phyloP scores from a whole-genome alignment of 1,140 invertebrate species.

The Pseudomyrmex sp. region DNA sequence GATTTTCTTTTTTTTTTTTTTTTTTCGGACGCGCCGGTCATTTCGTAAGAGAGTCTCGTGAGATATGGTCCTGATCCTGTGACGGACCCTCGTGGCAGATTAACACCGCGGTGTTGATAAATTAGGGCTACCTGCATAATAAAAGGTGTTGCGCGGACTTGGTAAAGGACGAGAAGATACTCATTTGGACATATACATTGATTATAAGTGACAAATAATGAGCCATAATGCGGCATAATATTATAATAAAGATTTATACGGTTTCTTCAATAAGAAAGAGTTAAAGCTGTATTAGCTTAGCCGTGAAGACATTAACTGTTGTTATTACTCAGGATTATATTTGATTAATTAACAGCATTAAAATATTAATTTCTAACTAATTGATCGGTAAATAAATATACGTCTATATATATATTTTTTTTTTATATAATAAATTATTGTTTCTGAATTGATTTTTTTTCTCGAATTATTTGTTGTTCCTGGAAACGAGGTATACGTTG shows the following conservation, averaged over 20 bases:
- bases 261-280: too few relatives aligned
- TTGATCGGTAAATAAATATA: neutral
- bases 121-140: neutral
- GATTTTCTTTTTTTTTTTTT: slow-evolving; percentile 31
- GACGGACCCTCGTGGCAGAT: neutral
- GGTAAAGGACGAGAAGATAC: neutral
- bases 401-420: neutral
- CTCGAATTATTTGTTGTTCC: neutral
- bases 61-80: neutral
- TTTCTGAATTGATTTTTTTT: neutral
- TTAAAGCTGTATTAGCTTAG: too few relatives aligned
- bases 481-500: too few relatives aligned
- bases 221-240: neutral
- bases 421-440: neutral
- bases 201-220: neutral
- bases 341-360: neutral
- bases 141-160: neutral
- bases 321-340: neutral
- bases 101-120: neutral
- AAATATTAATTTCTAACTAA: neutral
- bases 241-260: neutral
- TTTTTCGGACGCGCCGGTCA: neutral
- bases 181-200: too few relatives aligned
- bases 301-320: neutral
- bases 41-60: slow-evolving; percentile 34